Base-by-base conservation (phyloP, 53 echinoderm and acorn worm genomes). In the Apostichopus leukothele region DNA sequence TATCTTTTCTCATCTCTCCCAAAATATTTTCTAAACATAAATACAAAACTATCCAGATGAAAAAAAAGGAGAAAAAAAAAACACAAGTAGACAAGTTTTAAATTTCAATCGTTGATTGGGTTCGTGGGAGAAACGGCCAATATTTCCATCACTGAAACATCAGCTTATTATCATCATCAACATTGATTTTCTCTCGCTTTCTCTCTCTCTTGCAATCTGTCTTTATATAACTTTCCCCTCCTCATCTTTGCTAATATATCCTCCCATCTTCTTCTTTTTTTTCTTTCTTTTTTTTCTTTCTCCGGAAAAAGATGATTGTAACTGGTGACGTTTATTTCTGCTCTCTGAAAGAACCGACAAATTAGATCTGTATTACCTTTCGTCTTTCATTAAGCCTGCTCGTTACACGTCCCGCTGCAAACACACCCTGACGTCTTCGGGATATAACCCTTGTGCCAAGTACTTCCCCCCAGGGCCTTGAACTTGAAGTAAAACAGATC, bases 331-430 rank as follows among this genome's bases (percentile, higher is more conserved):
- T 57, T 81, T 57, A 59, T 81, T 81, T 81, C 81, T 81, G 54
- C 55, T 59, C 23, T 25, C 59, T 81, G 55, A 81, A 81, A 54
- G 60, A 59, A 19, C 20, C 81, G 85, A 63, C 85, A 85, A 85
- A 85, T 85, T 85, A 85, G 85, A 85, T 85, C 85, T 85, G 85
- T 85, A 85, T 85, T 60, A 85, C 12, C 85, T 85, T 85, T 85
- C 85, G 22, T 85, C 16, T 60, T 85, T 85, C 85, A 85, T 85
- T 85, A 85, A 60, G 27, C 18, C 85, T 63, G 63, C 85, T 85
- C 50, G 85, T 85, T 85, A 85, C 85, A 66, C 85, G 85, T 85
- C 85, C 50, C 85, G 66, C 18, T 39, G 51, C 63, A 85, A 85
- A 85, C 67, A 12, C 21, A 26, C 57, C 50, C 85, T 85, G 85